Base-by-base conservation (phyloP, 2,797 vertebrate genomes). In the Hemibagrus guttatus region DNA sequence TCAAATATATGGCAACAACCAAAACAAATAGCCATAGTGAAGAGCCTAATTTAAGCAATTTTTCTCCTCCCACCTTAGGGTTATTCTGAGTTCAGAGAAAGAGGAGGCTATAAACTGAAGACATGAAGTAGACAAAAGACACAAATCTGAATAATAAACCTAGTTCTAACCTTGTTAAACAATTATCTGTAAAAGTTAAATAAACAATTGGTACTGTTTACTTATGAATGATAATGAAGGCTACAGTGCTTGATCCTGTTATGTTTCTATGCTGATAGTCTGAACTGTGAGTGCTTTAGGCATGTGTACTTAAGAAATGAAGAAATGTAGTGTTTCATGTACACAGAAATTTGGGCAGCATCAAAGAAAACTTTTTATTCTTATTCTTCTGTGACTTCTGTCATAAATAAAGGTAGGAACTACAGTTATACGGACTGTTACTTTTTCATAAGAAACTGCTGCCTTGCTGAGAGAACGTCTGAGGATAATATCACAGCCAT, bases 1-100 rank as follows among this genome's bases (percentile, higher is more conserved):
- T 82, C 84, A 90, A 88, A 89, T 92, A 85, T 91, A 88, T 80
- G 84, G 82, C 81, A 91, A 90, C 81, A 83, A 89, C 90, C 90
- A 90, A 90, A 93, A 93, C 90, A 92, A 93, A 93, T 90, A 89
- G 85, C 83, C 88, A 78, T 88, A 90, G 90, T 93, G 92, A 93
- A 91, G 90, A 92, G 90, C 91, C 86, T 91, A 91, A 93, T 91
- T 87, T 89, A 90, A 89, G 83, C 84, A 89, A 92, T 93, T 94
- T 92, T 92, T 90, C 72, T 16, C 66, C 68, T 78, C 52, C 23
- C 74, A 81, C 89, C 85, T 64, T 71, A 69, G 84, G 89, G 90
- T 94, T 90, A 89, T 90, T 86, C 88, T 6, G 76, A 89, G 91
- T 93, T 92, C 92, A 90, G 83, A 85, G 71, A 69, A 61, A 54